These are phyloP conservation scores for Cossypha heuglini DNA, from an alignment of 2,797 vertebrate species.

Conservation along the genomic window DNA sequence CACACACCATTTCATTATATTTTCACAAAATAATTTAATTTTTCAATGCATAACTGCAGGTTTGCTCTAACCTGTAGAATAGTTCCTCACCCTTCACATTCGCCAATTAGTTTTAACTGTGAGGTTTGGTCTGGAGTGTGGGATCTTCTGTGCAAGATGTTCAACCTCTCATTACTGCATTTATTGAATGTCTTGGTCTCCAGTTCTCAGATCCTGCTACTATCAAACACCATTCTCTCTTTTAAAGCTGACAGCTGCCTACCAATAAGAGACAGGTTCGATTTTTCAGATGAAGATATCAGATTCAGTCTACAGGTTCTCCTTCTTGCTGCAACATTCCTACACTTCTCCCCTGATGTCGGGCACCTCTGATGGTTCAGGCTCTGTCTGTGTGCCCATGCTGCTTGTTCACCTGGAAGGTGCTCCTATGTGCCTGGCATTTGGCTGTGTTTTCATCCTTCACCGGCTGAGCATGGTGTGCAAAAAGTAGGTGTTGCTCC, in stretches of 20 bases:
- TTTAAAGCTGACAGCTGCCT: neutral
- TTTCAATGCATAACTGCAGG: neutral
- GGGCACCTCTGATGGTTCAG: rapidly evolving
- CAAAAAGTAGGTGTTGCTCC: neutral
- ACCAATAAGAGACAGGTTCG: neutral
- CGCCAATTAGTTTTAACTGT: neutral
- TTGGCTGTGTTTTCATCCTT: neutral
- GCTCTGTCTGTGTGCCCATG: neutral
- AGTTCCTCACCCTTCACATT: neutral
- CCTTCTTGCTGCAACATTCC: neutral
- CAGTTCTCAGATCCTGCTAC: neutral
- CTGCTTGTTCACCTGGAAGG: rapidly evolving
- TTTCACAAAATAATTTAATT: neutral
- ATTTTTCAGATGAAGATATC: neutral
- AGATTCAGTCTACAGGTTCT: neutral
- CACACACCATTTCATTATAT: neutral
- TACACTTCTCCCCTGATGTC: rapidly evolving
- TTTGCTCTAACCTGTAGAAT: neutral
- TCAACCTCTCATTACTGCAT: neutral
- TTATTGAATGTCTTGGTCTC: neutral
- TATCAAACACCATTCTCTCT: neutral
- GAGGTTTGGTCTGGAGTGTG: neutral
- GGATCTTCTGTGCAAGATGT: neutral
- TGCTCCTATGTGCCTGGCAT: rapidly evolving
- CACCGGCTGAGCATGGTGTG: rapidly evolving